Evolutionary conservation across 1,140 invertebrate genomes (phyloP).

Genomic region (Drosophila funebris): DNA sequence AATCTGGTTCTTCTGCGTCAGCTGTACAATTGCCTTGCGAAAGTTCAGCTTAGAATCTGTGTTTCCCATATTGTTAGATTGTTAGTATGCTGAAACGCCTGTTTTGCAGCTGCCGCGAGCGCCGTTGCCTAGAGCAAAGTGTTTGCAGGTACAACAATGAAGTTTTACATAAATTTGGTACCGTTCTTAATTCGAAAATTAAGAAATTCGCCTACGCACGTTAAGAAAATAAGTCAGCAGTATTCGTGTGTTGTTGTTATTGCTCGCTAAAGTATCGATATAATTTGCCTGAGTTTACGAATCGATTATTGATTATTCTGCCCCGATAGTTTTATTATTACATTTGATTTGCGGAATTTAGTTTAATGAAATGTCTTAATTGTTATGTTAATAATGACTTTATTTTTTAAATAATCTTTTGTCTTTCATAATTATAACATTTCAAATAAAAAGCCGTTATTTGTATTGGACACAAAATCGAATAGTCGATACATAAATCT

Average conservation of each 20-base stretch:
- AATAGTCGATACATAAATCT: too few species aligned
- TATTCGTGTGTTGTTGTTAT: conserved; percentile 27
- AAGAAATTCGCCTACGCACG: conserved; percentile 68
- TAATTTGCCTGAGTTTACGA: background rate
- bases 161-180: conserved; percentile 31
- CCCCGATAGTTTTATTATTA: background rate
- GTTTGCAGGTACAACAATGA: conserved; percentile 15
- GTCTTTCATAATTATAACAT: too few species aligned
- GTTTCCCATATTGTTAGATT: conserved; percentile 92
- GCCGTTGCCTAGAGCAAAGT: conserved; percentile 45
- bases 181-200: conserved; percentile 44
- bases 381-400: too few species aligned
- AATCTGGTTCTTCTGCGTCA: conserved; percentile 98
- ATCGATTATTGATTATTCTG: background rate
- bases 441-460: too few species aligned
- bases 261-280: conserved; percentile 16
- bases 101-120: conserved; percentile 44
- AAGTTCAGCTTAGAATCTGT: conserved; percentile 98
- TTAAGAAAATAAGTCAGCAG: conserved; percentile 37
- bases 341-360: too few species aligned
- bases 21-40: conserved; percentile 97
- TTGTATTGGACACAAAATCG: too few species aligned
- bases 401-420: too few species aligned
- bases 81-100: conserved; percentile 35
- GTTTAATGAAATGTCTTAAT: too few species aligned